These are phyloP conservation scores for Oryctolagus cuniculus DNA, from an alignment of 2,113 vertebrate genomes.

Conservation along the genomic window mOryCun1.1 NC_091442.1:75080001-75080500, in stretches of 20 bases:
- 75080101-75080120: slow-evolving; percentile 49
- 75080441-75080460: slow-evolving; percentile 34
- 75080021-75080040: slow-evolving; percentile 62
- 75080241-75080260: not conserved
- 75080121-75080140: slow-evolving; percentile 56
- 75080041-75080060: slow-evolving; percentile 44
- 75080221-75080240: not conserved
- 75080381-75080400: slow-evolving; percentile 30
- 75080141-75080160: slow-evolving; percentile 44
- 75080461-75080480: not conserved
- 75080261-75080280: slow-evolving; percentile 16
- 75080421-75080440: not conserved
- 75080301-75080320: not conserved
- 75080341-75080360: slow-evolving; percentile 39
- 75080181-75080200: slow-evolving; percentile 3
- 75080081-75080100: slow-evolving; percentile 7
- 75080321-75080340: not conserved
- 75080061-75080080: slow-evolving; percentile 1
- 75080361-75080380: not conserved
- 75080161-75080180: not conserved
- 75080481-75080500: not conserved
- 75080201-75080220: slow-evolving; percentile 3
- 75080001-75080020: slow-evolving; percentile 44
- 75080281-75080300: slow-evolving; percentile 5
- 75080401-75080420: not conserved